Base-by-base conservation (phyloP, 1,140 invertebrate genomes). In the Octopus bimaculoides region DNA sequence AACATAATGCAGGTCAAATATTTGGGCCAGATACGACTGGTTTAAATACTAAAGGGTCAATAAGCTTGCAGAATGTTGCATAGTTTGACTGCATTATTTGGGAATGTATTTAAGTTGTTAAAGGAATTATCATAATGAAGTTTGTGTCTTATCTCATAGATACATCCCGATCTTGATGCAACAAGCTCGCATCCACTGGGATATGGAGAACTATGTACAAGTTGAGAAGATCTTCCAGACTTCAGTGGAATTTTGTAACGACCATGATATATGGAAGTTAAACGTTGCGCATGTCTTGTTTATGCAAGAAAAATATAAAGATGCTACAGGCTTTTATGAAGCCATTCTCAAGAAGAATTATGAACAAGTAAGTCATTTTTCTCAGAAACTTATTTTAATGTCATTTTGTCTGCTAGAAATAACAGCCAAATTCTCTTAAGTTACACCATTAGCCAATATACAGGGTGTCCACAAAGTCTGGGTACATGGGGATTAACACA, bases 271-370 rank as follows among this genome's bases (percentile, higher is more conserved):
- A 2, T 99, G 98, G 98, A 95, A 97, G 83, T 91, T 99, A 7
- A 99, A 99, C 88, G 97, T 99, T 0, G 98, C 98, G 0, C 98
- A 99, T 88, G 98, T 99, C 4, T 91, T 99, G 6, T 99, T 99
- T 89, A 99, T 99, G 98, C 97, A 98, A 90, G 97, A 98, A 89
- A 99, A 99, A 89, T 99, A 98, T 88, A 98, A 98, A 88, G 97
- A 99, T 91, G 96, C 98, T 0, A 95, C 96, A 4, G 96, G 96
- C 71, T 99, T 99, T 91, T 99, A 99, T 90, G 98, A 99, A 88
- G 96, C 97, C 5, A 96, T 99, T 78, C 97, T 99, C 0, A 97
- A 98, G 84, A 98, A 98, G 88, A 95, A 96, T 91, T 97, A 96
- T 86, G 96, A 98, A 81, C 97, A 98, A 90, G 95, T 92, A 83